Evolutionary conservation across 2,797 vertebrate species (phyloP), one percentile per base, ranked within the genome.

Genomic region (Bradypodion ventrale): DNA sequence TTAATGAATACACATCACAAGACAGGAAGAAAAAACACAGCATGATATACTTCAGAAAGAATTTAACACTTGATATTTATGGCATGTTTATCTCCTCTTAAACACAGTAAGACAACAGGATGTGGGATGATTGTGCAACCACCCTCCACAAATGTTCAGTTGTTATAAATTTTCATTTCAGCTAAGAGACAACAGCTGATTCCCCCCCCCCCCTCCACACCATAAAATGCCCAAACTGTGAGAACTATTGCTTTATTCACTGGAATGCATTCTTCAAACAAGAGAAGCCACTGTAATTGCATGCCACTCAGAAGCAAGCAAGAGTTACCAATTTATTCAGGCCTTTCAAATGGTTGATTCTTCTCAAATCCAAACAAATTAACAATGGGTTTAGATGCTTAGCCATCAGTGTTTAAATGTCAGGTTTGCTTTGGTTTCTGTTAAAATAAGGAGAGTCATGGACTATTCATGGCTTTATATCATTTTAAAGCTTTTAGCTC

Each of bases 61-160:
- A 88, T 72, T 42, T 37, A 59, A 37, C 63, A 85, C 70, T 65
- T 70, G 77, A 56, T 75, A 75, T 75, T 82, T 78, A 78, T 59
- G 62, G 73, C 60, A 69, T 27, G 60, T 78, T 52, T 60, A 60
- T 49, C 40, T 74, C 75, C 7, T 29, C 68, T 87, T 82, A 63
- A 78, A 75, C n/a, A 44, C 82, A 75, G 21, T 52, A 68, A 75
- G 16, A 70, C 76, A 83, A 79, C 49, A 83, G 83, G 80, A 85
- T 75, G 56, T 79, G 63, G 56, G 23, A 62, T 27, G 62, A 68
- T 63, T 46, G 56, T 21, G 12, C 32, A 65, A 75, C n/a, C 6
- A 13, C 37, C 65, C 69, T 44, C 37, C 44, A 60, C 74, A 40
- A 69, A 85, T 72, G 44, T 27, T 37, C 27, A 76, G 56, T 70